Percentiles rank a stretch among this genome's conserved stretches.
Evolutionary conservation across 2,888 invertebrate genomes (phyloP).

Genomic region (Drosophila greeni): DNA sequence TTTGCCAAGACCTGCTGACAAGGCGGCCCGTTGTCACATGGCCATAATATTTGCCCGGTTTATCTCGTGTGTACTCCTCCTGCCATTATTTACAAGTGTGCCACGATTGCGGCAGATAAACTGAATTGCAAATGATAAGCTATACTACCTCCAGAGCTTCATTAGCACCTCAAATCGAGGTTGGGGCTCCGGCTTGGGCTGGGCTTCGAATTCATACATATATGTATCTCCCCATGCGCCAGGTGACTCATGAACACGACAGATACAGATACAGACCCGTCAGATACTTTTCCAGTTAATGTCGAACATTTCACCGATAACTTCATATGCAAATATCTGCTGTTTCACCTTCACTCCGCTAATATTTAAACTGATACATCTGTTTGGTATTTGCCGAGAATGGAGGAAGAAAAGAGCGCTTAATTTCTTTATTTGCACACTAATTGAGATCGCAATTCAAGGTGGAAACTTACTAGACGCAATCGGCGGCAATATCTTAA

Average conservation of each 20-base stretch:
- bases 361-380: slow-evolving; percentile 25
- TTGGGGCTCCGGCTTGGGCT: slow-evolving; percentile 1
- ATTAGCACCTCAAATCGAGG: slow-evolving; percentile 50
- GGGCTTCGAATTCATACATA: slow-evolving; percentile 2
- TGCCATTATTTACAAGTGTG: slow-evolving; percentile 61
- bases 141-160: slow-evolving; percentile 23
- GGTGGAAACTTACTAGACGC: slow-evolving; percentile 58
- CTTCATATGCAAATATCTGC: slow-evolving; percentile 29
- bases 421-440: slow-evolving; percentile 38
- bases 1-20: slow-evolving; percentile 52
- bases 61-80: slow-evolving; percentile 57
- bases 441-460: slow-evolving; percentile 43
- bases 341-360: slow-evolving; percentile 3
- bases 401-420: slow-evolving; percentile 2
- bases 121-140: slow-evolving; percentile 54
- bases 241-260: slow-evolving; percentile 54
- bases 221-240: slow-evolving; percentile 15
- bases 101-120: slow-evolving; percentile 55
- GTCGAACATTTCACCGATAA: slow-evolving; percentile 29
- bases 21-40: slow-evolving; percentile 56
- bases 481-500: slow-evolving; percentile 22
- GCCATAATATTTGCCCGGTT: slow-evolving; percentile 54
- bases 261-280: slow-evolving; percentile 21
- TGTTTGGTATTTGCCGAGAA: slow-evolving; percentile 27
- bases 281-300: slow-evolving; percentile 43